A percentile compares a stretch with the other conserved stretches of the same genome.
phyloP scores from a whole-genome alignment of 2,888 invertebrate genomes.

The Dryobota labecula region DNA sequence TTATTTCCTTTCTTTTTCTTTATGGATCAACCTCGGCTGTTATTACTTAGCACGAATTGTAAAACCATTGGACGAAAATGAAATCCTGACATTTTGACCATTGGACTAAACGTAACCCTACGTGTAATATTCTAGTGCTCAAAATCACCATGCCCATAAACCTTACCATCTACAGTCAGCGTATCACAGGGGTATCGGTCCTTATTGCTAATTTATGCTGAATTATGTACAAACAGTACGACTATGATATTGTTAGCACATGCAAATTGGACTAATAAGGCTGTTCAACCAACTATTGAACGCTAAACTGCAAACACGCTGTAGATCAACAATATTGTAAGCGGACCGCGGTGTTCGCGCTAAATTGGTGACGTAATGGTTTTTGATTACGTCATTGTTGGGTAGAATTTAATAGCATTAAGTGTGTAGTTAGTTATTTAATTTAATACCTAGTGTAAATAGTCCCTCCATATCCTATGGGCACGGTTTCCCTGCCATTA shows the following conservation, averaged over 20 bases:
- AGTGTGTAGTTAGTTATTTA: background rate
- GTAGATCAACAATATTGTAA: constrained; percentile 47
- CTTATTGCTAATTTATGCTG: constrained; percentile 66
- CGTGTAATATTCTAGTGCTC: background rate
- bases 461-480: no score
- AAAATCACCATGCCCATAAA: constrained; percentile 9
- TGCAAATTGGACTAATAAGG: constrained; percentile 72
- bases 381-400: constrained; percentile 38
- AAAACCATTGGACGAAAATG: background rate
- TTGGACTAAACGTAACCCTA: background rate
- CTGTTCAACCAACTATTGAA: constrained; percentile 57
- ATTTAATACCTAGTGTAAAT: background rate
- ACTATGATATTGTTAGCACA: constrained; percentile 67
- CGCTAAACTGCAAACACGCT: constrained; percentile 59
- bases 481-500: no score
- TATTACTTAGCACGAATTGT: no score
- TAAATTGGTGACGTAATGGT: constrained; percentile 26
- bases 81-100: background rate
- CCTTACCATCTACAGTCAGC: constrained; percentile 6
- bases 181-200: constrained; percentile 36
- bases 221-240: constrained; percentile 61
- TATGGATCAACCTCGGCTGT: no score
- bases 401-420: constrained; percentile 1
- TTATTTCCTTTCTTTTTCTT: no score
- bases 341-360: constrained; percentile 4